Evolutionary conservation across 2,113 vertebrate genomes (phyloP), one percentile per base, ranked within the genome.

Genomic region (Chaetodon auriga): DNA sequence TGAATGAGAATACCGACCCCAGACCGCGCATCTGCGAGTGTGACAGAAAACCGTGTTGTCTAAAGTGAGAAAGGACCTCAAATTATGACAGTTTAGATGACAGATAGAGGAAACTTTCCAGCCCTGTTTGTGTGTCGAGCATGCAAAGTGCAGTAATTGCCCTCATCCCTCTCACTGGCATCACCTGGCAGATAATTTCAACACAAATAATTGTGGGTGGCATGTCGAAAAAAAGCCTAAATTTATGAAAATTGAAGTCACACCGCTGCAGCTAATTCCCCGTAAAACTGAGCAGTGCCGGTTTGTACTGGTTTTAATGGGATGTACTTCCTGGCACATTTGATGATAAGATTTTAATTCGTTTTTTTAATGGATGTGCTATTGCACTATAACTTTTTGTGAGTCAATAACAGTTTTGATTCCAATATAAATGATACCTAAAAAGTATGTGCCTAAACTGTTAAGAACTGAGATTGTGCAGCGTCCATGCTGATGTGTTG

Each of bases 141-240:
- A 14, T 84, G 73, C 75, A 76, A 57, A 79, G 14, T 25, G 6
- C 23, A 57, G 23, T 87, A 87, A 85, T 88, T 88, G 75, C 78
- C 66, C 30, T 64, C 62, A 36, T 75, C 75, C 48, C 66, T 79
- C 75, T 68, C n/a, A 9, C 60, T 75, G 70, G 36, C 57, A 64
- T 87, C 64, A 81, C 73, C 70, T 85, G 79, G 77, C 83, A 84
- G 68, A 66, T 73, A 49, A 70, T 77, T 73, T 36, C 53, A 55
- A 57, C 73, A 69, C 63, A 77, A 78, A 86, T 88, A 74, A 89
- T 82, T 77, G 78, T 62, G 45, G 72, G 55, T 70, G 80, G 86
- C 81, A 76, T 80, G 61, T 57, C 4, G 4, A 36, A 73, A 72
- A 30, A 78, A 53, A 68, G 23, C 62, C 46, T n/a, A 71, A 83